Evolutionary conservation across 1,140 invertebrate species (phyloP).

Genomic region (Chrysopa pallens): DNA sequence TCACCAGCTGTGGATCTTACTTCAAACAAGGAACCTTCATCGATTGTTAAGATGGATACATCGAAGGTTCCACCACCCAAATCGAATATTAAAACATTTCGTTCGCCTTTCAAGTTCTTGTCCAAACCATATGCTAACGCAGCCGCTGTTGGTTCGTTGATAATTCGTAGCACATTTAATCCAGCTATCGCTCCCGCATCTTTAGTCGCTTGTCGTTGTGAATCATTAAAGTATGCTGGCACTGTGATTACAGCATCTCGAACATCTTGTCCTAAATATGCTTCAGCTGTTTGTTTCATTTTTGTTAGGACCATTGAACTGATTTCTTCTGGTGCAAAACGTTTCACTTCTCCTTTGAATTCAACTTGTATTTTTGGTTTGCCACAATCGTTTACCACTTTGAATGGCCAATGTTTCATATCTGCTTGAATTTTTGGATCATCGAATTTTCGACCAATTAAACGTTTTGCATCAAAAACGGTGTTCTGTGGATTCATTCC

Average conservation of each 20-base stretch:
- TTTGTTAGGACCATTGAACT: slow-evolving; percentile 45
- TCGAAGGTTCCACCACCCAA: slow-evolving; percentile 37
- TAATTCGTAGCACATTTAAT: slow-evolving; percentile 33
- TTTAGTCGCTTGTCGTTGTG: slow-evolving; percentile 40
- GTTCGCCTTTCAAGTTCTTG: slow-evolving; percentile 31
- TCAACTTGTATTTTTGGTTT: slow-evolving; percentile 37
- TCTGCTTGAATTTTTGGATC: slow-evolving; percentile 38
- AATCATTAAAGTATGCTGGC: slow-evolving; percentile 40
- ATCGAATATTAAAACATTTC: slow-evolving; percentile 32
- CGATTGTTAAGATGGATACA: slow-evolving; percentile 54
- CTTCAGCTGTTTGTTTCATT: slow-evolving; percentile 40
- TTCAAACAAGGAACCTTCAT: slow-evolving; percentile 50
- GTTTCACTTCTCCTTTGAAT: slow-evolving; percentile 43
- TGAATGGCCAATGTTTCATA: slow-evolving; percentile 42
- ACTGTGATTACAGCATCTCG: slow-evolving; percentile 31
- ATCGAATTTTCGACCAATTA: slow-evolving; percentile 39
- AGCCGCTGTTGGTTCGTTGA: slow-evolving; percentile 51
- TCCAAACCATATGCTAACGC: slow-evolving; percentile 34
- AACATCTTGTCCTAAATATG: slow-evolving; percentile 24
- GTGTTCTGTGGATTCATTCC: slow-evolving; percentile 48
- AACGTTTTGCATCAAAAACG: slow-evolving; percentile 42
- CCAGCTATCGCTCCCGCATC: slow-evolving; percentile 28
- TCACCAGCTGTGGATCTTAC: slow-evolving; percentile 42
- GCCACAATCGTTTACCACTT: slow-evolving; percentile 21
- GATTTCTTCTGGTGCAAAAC: slow-evolving; percentile 58